A percentile compares a stretch with the other conserved stretches of the same genome.
Conservation (phyloP, 2,888 invertebrate genomes). For the Cartodere bifasciata region DNA sequence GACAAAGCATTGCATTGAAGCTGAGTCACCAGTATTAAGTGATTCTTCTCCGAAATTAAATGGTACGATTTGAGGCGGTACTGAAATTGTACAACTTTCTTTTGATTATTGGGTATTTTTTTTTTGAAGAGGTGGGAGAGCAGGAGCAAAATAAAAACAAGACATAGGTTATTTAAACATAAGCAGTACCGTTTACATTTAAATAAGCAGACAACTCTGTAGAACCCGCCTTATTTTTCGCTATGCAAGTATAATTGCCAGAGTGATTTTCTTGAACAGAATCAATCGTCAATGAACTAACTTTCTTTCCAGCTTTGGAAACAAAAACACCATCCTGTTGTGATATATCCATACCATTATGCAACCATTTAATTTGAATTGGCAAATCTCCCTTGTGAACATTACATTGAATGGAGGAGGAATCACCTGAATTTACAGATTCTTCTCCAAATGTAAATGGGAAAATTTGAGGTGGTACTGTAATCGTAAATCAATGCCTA, state of each 20-base stretch:
- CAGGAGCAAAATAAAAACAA: constrained; percentile 1
- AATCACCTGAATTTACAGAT: constrained; percentile 54
- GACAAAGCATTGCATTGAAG: constrained; percentile 53
- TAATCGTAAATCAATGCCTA: constrained; percentile 41
- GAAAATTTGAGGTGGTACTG: constrained; percentile 40
- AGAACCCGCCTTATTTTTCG: constrained; percentile 53
- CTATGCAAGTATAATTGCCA: constrained; percentile 66
- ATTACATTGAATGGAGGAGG: constrained; percentile 54
- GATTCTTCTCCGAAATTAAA: constrained; percentile 42
- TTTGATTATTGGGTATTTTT: not conserved
- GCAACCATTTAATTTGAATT: constrained; percentile 49
- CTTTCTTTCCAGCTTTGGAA: constrained; percentile 35
- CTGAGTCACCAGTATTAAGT: constrained; percentile 55
- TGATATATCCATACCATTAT: constrained; percentile 37
- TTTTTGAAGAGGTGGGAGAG: not conserved
- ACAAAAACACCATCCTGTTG: constrained; percentile 28
- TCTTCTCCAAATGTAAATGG: constrained; percentile 45
- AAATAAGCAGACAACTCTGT: constrained; percentile 49
- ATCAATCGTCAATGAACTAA: constrained; percentile 48
- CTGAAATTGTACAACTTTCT: constrained; percentile 18
- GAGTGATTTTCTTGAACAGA: constrained; percentile 50
- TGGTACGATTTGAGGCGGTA: constrained; percentile 29
- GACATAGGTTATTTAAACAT: not conserved
- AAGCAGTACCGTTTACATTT: constrained; percentile 50
- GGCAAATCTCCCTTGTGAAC: constrained; percentile 60